Base-by-base conservation (phyloP, 2,797 vertebrate genomes). In the Prunella strophiata region DNA sequence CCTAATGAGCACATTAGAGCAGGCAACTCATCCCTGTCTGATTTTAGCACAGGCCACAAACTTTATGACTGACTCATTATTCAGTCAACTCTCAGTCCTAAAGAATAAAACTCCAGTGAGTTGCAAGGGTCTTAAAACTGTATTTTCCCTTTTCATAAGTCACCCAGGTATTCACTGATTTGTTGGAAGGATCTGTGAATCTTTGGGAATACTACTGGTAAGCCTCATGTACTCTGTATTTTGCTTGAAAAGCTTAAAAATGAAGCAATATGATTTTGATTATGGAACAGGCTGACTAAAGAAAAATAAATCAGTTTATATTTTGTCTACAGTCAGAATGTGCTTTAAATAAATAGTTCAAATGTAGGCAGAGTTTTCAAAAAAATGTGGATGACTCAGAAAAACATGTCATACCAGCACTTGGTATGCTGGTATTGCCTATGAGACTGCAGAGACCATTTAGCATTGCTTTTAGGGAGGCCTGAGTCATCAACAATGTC, bases 1-100 rank as follows among this genome's bases (percentile, higher is more conserved):
- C 71, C 57, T 96, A 93, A 94, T 96, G 92, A 93, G 71, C 83
- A 84, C 72, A 91, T 96, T 95, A 94, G 57, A 93, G 91, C 62
- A 91, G 61, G 68, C 95, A 91, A 93, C 91, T 95, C 90, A 91
- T 94, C 89, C 92, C 65, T 85, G 83, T 81, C 90, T 92, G 73
- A 96, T 95, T 93, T 94, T 90, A 94, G 83, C 89, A 94, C 83
- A 96, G 87, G 79, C 86, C 88, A 96, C 94, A 96, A 91, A 95
- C 78, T 96, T 94, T 95, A 95, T 25, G 78, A 85, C 89, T 55
- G 54, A 88, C 52, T 96, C 63, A 86, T 94, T 95, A 72, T 77
- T 96, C 94, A 94, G 93, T 90, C 78, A 90, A 67, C 88, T 79
- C 74, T 86, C 29, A 51, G 67, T 78, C 67, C 78, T 55, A 77